Evolutionary conservation across 2,797 vertebrate genomes (phyloP), one percentile per base, ranked within the genome.

Genomic region (Glyptemys insculpta): DNA sequence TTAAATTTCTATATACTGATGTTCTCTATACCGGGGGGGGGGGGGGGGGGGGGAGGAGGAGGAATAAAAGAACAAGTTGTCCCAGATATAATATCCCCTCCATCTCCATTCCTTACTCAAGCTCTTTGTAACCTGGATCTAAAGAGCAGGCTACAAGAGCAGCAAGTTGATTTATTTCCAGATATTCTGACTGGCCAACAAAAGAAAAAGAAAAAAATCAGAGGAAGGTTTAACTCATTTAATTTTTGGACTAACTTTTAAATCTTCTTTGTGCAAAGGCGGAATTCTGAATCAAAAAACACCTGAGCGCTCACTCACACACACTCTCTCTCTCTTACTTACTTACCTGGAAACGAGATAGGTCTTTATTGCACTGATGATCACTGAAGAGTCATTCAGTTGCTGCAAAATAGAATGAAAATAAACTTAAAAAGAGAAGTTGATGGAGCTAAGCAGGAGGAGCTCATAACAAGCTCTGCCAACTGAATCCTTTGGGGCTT

Each of bases 381-480:
- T 99, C 95, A 99, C 99, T 0, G 99, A 99, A 1, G 99, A 99
- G 96, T 99, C 99, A 0, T 99, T 99, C 87, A 99, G 96, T 98
- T 99, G 99, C 99, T 99, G 98, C 85, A 95, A 95, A 96, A 97
- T 87, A 97, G 49, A 90, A 95, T 92, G 74, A 59, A 56, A 72
- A 21, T 16, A 86, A 91, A 12, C 5, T 78, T 96, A 87, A 47
- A n/a, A 84, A 41, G 85, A 88, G 1, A 59, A 21, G 5, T 0
- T 57, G 23, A 12, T 56, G 50, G 94, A 84, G 56, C 0, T 21
- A 5, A 52, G 89, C 84, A 92, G 12, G 31, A 81, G 83, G 27
- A 37, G 6, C 37, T 52, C 53, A 91, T 84, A 72, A 79, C 50
- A 92, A 52, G 1, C 14, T 91, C n/a, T 79, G 31, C 4, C 12